phyloP scores from a whole-genome alignment of 2,888 invertebrate genomes.

The Dione vanillae region DNA sequence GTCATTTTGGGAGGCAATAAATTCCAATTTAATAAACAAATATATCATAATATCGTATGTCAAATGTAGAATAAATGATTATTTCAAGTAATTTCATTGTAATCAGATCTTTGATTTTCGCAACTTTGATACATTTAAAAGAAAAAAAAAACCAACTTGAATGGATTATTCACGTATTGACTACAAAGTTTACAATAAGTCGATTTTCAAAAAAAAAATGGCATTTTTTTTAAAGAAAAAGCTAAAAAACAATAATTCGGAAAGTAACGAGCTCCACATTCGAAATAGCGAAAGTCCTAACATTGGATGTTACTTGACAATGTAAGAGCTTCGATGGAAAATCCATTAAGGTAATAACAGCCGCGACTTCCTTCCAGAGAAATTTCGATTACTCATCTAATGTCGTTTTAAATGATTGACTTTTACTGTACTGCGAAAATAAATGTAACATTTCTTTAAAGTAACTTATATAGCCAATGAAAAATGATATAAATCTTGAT shows the following conservation, averaged over 20 bases:
- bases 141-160: too few relatives aligned
- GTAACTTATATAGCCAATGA: neutral
- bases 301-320: conserved; percentile 4
- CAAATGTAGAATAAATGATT: too few relatives aligned
- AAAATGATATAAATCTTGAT: conserved; percentile 8
- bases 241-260: neutral
- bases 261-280: neutral
- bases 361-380: conserved; percentile 3
- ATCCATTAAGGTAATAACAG: conserved; percentile 15
- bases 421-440: neutral
- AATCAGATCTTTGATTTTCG: too few relatives aligned
- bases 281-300: neutral
- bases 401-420: conserved; percentile 21
- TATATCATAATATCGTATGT: too few relatives aligned
- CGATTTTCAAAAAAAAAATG: too few relatives aligned
- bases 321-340: conserved; percentile 17
- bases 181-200: too few relatives aligned
- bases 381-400: conserved; percentile 20
- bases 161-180: too few relatives aligned
- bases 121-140: too few relatives aligned
- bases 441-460: conserved; percentile 9
- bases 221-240: too few relatives aligned
- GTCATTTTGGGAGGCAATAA: neutral
- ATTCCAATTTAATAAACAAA: neutral
- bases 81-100: neutral